Evolutionary conservation across 2,113 vertebrate species (phyloP).

Genomic region (Chamaetylas fuelleborni): DNA sequence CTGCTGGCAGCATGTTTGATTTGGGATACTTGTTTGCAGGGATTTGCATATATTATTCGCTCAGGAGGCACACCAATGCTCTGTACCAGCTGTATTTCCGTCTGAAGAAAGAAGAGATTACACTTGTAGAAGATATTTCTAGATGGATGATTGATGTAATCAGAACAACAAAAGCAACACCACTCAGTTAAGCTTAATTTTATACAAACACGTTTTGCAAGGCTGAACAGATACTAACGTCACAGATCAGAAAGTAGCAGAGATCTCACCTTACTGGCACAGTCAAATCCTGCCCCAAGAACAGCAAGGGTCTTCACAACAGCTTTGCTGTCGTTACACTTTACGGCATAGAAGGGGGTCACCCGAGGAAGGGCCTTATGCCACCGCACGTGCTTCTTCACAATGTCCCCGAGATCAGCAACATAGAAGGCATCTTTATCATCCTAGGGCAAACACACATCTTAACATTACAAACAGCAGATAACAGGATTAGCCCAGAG

Average conservation of each 20-base stretch:
- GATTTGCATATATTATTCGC: conserved; percentile 97
- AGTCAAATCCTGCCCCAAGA: conserved; percentile 93
- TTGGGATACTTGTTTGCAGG: conserved; percentile 97
- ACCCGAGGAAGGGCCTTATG: conserved; percentile 86
- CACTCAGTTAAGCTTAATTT: not conserved
- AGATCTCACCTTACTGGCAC: conserved; percentile 91
- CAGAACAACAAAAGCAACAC: not conserved
- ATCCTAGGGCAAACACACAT: conserved; percentile 77
- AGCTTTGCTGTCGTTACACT: conserved; percentile 91
- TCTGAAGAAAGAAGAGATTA: conserved; percentile 70
- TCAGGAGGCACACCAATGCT: conserved; percentile 88
- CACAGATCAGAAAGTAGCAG: not conserved
- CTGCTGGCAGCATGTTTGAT: conserved; percentile 94
- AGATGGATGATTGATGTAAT: not conserved
- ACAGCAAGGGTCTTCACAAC: conserved; percentile 87
- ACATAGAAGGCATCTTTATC: conserved; percentile 97
- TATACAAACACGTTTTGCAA: not conserved
- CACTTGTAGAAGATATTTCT: not conserved
- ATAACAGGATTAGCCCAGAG: not conserved
- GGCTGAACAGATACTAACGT: not conserved
- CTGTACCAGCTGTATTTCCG: conserved; percentile 93
- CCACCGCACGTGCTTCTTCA: conserved; percentile 95
- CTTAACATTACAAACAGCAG: not conserved
- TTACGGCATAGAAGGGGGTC: conserved; percentile 93
- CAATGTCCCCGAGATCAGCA: conserved; percentile 91